Evolutionary conservation across 1,140 invertebrate species (phyloP), one percentile per base, ranked within the genome.

Genomic region (Drosophila pectinifera): DNA sequence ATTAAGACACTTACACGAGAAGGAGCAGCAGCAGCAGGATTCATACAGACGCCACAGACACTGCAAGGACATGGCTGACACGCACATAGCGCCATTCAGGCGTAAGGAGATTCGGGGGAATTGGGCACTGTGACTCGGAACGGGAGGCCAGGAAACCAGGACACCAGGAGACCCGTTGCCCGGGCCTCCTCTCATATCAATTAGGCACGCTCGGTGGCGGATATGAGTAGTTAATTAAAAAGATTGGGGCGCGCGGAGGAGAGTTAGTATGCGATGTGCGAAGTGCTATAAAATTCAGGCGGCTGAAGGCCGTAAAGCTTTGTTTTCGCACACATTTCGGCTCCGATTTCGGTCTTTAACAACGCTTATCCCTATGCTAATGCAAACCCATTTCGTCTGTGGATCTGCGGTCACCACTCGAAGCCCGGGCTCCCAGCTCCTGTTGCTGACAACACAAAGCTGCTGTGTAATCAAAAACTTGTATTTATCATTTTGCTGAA

Each of bases 151-250:
- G 45, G 20, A 7, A 16, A 14, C 13, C 57, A 62, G 46, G 54
- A 43, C 22, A 53, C 49, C 49, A 22, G 53, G 58, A 64, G 42
- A 69, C 55, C 36, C 73, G 39, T 36, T 38, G 22, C 51, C 31
- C 20, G 61, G 43, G 45, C 36, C 31, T 36, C 13, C 58, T 54
- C 64, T 62, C 84, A 78, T 88, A 80, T 89, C 84, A 88, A 88
- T 89, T 89, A 88, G 77, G 68, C 58, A 80, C 78, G 84, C 80
- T 84, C 80, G 61, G 68, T 59, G 53, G 77, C 84, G 84, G 84
- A 84, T 89, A 88, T 89, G 80, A 88, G 84, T 90, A 89, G 84
- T 88, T 88, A 88, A 88, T 88, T 89, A 90, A 88, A 88, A 88
- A 80, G 84, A 88, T 88, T 89, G 79, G 61, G 55, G 61, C 42